Evolutionary conservation across 1,140 invertebrate genomes (phyloP).

Genomic region (Drosophila mayri): DNA sequence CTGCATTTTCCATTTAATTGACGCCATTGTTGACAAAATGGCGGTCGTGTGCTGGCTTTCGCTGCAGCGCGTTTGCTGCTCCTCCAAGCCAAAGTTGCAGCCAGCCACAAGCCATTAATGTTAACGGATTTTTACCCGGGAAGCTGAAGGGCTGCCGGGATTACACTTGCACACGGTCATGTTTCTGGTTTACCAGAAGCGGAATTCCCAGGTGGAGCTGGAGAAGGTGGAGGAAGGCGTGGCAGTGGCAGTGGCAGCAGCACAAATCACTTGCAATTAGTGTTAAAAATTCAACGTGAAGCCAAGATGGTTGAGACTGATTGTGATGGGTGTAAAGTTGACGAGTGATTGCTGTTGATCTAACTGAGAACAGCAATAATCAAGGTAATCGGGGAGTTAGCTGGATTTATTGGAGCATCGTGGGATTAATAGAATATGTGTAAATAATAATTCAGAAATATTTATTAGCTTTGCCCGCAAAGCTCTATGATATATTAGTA

Average conservation of each 20-base stretch:
- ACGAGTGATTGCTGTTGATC: slow-evolving; percentile 30
- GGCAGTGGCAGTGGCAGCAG: slow-evolving; percentile 11
- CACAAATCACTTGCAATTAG: slow-evolving; percentile 53
- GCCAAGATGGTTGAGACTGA: slow-evolving; percentile 9
- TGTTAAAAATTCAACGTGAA: slow-evolving; percentile 38
- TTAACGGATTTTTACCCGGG: slow-evolving; percentile 29
- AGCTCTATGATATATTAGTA: slow-evolving; percentile 8
- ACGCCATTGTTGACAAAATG: slow-evolving; percentile 82
- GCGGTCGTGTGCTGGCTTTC: slow-evolving; percentile 64
- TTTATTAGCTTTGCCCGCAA: slow-evolving; percentile 28
- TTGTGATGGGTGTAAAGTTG: slow-evolving; percentile 21
- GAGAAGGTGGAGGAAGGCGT: slow-evolving; percentile 8
- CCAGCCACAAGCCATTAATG: slow-evolving; percentile 71
- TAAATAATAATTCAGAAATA: not conserved
- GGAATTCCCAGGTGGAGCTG: slow-evolving; percentile 1
- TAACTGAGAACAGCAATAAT: slow-evolving; percentile 15
- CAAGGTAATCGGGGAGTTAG: slow-evolving; percentile 1
- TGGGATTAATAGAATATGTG: not conserved
- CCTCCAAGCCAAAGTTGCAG: slow-evolving; percentile 21
- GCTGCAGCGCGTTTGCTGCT: slow-evolving; percentile 14
- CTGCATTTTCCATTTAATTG: slow-evolving; percentile 82
- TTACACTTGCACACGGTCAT: slow-evolving; percentile 28
- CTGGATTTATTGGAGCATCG: not conserved
- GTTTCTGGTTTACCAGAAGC: slow-evolving; percentile 39
- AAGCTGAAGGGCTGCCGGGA: slow-evolving; percentile 1